These are phyloP conservation scores for Gymnothorax javanicus DNA, from an alignment of 2,797 vertebrate genomes.

Conservation along the genomic window DNA sequence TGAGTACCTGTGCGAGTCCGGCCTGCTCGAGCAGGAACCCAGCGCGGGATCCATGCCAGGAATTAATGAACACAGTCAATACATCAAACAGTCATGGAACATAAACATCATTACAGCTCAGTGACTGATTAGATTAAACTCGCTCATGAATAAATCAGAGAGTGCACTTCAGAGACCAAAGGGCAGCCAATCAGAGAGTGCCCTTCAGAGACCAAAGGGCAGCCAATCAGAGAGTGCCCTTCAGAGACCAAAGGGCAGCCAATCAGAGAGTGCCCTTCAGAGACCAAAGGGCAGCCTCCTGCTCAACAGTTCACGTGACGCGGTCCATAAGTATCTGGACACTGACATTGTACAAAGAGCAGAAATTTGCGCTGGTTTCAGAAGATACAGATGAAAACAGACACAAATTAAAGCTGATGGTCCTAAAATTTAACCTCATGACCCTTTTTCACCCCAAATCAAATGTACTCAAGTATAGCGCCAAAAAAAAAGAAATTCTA, in stretches of 20 bases:
- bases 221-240: no score
- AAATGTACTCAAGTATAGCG: no score
- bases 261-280: no score
- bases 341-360: no score
- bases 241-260: no score
- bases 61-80: conserved; percentile 35
- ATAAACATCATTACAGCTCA: background rate
- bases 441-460: no score
- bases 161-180: background rate
- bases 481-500: no score
- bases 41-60: conserved; percentile 27
- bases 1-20: conserved; percentile 30
- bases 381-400: background rate
- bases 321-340: no score
- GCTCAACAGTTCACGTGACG: no score
- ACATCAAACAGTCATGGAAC: conserved; percentile 14
- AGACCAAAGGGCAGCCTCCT: no score
- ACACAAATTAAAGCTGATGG: background rate
- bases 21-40: conserved; percentile 14
- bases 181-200: background rate
- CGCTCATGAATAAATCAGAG: background rate
- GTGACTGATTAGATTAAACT: background rate
- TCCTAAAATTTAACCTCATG: background rate
- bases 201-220: no score
- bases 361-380: no score